Percentiles rank a stretch among this genome's conserved stretches.
phyloP scores from a whole-genome alignment of 2,888 invertebrate species.

The Resseliella maxima region DNA sequence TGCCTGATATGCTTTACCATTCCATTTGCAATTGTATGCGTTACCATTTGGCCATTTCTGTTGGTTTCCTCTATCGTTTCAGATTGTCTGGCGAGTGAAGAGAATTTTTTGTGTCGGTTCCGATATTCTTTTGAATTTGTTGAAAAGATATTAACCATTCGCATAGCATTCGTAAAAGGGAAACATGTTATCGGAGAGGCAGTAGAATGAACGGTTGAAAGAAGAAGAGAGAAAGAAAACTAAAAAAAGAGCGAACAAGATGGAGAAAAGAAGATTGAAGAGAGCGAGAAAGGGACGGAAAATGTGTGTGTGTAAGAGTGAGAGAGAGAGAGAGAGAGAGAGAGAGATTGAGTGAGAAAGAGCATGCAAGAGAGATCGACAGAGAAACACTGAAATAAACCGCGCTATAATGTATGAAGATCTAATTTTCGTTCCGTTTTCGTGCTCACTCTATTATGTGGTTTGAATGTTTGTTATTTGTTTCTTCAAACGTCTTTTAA shows the following conservation, averaged over 20 bases:
- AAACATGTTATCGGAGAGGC: neutral
- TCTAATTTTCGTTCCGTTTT: conserved; percentile 48
- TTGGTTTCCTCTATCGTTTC: neutral
- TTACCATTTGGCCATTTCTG: neutral
- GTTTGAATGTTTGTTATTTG: neutral
- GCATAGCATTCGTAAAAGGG: conserved; percentile 48
- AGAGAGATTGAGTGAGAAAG: neutral
- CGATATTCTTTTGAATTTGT: conserved; percentile 1
- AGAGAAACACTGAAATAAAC: neutral
- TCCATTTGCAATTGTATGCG: neutral
- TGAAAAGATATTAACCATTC: conserved; percentile 46
- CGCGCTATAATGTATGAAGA: neutral
- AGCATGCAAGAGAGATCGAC: neutral
- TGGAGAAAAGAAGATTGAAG: too few relatives aligned
- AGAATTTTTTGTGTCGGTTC: neutral
- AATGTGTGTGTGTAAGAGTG: too few relatives aligned
- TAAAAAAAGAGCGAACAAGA: neutral
- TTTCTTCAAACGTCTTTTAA: neutral
- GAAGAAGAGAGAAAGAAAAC: too few relatives aligned
- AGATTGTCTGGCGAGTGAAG: conserved; percentile 14
- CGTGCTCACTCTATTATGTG: conserved; percentile 23
- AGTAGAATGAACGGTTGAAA: too few relatives aligned
- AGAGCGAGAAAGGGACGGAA: too few relatives aligned
- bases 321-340: neutral
- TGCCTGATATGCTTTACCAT: neutral